Conservation (phyloP, 2,797 vertebrate genomes). For the Halcyon badia region DNA sequence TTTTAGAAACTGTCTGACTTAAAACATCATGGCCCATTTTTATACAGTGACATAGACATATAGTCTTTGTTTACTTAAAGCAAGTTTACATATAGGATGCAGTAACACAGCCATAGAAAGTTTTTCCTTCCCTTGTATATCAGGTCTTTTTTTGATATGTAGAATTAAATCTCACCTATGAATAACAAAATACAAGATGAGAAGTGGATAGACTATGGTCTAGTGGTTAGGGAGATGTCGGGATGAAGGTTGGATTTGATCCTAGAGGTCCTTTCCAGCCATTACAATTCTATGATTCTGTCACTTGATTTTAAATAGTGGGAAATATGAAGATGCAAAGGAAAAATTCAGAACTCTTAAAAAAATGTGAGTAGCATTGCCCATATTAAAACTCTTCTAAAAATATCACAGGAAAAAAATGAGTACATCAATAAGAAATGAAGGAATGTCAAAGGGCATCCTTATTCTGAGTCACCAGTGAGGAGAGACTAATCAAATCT, state of each 20-base stretch:
- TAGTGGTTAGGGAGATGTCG: too few species aligned
- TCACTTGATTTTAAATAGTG: not conserved
- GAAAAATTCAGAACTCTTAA: not conserved
- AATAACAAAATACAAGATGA: not conserved
- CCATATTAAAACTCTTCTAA: not conserved
- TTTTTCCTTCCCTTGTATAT: not conserved
- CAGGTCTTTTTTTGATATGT: not conserved
- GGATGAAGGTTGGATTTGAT: too few species aligned
- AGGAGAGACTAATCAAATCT: not conserved
- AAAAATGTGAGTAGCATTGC: not conserved
- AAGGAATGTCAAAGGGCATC: not conserved
- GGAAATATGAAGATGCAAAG: not conserved
- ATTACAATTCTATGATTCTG: too few species aligned
- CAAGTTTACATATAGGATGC: not conserved
- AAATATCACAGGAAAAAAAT: not conserved
- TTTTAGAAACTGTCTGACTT: not conserved
- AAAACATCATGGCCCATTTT: not conserved
- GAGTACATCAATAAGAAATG: slow-evolving; percentile 2
- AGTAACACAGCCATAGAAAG: not conserved
- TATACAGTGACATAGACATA: not conserved
- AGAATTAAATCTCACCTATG: not conserved
- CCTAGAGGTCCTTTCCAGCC: too few species aligned
- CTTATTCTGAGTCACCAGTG: not conserved
- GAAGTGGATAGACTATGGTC: not conserved
- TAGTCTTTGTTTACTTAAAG: not conserved